Conservation (phyloP, 2,797 vertebrate species). For the Dallia pectoralis region DNA sequence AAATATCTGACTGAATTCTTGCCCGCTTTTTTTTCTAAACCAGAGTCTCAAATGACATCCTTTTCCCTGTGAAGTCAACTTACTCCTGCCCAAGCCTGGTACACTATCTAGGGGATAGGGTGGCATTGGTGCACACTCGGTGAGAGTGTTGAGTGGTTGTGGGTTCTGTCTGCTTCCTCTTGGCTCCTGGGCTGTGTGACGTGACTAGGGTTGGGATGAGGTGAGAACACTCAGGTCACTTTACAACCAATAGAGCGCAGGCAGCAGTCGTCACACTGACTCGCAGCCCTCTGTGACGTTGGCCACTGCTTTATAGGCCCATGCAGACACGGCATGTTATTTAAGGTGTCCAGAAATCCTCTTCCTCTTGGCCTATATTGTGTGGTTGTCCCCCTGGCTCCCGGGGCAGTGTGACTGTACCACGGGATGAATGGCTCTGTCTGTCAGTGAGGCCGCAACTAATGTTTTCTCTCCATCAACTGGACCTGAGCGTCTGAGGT, state of each 20-base stretch:
- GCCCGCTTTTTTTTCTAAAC: slow-evolving; percentile 12
- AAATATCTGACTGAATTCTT: slow-evolving; percentile 24
- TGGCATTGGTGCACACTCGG: not conserved
- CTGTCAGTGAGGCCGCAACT: not conserved
- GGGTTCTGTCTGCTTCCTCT: not conserved
- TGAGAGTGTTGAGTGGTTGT: slow-evolving; percentile 25
- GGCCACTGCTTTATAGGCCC: slow-evolving; percentile 46
- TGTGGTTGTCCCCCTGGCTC: not conserved
- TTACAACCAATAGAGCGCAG: not conserved
- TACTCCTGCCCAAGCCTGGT: not conserved
- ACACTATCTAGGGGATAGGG: not conserved
- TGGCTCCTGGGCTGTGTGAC: not conserved
- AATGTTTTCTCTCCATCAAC: slow-evolving; percentile 3
- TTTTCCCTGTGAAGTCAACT: not conserved
- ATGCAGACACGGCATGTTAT: slow-evolving; percentile 10
- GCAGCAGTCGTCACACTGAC: not conserved
- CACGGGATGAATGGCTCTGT: not conserved
- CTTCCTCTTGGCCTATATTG: not conserved
- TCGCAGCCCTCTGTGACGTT: slow-evolving; percentile 25
- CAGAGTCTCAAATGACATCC: not conserved
- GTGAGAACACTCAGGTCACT: slow-evolving; percentile 2
- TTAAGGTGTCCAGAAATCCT: not conserved
- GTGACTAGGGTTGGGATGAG: not conserved
- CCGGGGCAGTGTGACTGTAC: not conserved
- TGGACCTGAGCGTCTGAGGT: not conserved